Base-by-base conservation (phyloP, 2,797 vertebrate species). In the Lates japonicus region DNA sequence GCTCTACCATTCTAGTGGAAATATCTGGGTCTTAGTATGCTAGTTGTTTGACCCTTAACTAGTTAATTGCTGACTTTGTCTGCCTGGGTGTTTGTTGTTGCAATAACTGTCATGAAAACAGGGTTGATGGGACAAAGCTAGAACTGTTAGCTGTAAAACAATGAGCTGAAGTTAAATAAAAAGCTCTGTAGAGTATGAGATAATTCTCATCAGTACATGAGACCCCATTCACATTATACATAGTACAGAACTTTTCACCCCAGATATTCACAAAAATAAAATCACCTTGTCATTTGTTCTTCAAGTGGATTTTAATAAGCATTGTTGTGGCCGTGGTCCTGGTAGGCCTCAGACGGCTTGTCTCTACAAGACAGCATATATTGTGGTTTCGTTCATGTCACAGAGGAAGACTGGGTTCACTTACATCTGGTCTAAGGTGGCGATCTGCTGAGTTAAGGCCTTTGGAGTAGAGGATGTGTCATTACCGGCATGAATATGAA, bases 401-500 rank as follows among this genome's bases (percentile, higher is more conserved):
- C 91, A 92, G 93, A 96, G 96, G 96, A 96, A 94, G 90, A 84
- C 88, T 85, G n/a, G n/a, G 87, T 95, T 96, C 96, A 96, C 96
- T 96, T 96, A 83, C 95, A 78, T 77, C 92, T 91, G 91, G 94
- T 96, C 96, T 90, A 75, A 82, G 95, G 93, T 60, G 86, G 62
- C 67, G 75, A 92, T 90, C 74, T 94, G 93, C 93, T 93, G 94
- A 95, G 87, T 92, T 70, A 83, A 83, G 93, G 87, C 74, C 95
- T 97, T 97, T 95, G 94, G 59, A 95, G 96, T 95, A 96, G 95
- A 96, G 96, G 96, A 96, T 96, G 95, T 96, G 97, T 97, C 95
- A 95, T 96, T 96, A 96, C 92, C 86, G 51, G 83, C 96, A 95
- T 97, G 96, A 97, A 97, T 97, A 97, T 97, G 96, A 97, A 97